Evolutionary conservation across 2,797 vertebrate genomes (phyloP).

Genomic region (Sphenodon punctatus): DNA sequence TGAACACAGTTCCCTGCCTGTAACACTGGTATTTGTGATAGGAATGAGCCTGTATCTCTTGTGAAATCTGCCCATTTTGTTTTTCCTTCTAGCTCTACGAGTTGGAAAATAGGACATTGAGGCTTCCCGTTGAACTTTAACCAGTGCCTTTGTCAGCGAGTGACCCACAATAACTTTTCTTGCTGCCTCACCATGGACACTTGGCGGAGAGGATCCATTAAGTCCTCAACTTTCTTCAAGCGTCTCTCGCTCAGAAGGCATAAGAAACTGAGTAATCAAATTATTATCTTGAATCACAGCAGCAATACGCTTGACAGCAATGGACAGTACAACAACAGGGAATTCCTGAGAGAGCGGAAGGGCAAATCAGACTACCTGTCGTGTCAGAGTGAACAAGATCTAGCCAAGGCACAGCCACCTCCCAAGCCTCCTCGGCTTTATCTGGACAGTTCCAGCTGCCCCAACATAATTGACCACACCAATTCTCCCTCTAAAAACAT

Average conservation of each 20-base stretch:
- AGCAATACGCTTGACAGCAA: slow-evolving; percentile 80
- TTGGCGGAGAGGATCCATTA: slow-evolving; percentile 77
- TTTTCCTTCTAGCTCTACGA: neutral
- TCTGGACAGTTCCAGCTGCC: slow-evolving; percentile 80
- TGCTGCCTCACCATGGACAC: slow-evolving; percentile 69
- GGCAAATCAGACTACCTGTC: slow-evolving; percentile 76
- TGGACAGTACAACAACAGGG: slow-evolving; percentile 79
- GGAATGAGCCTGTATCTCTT: slow-evolving; percentile 32
- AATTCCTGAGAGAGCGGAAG: slow-evolving; percentile 84
- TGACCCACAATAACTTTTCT: neutral
- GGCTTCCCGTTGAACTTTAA: neutral
- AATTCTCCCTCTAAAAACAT: slow-evolving; percentile 65
- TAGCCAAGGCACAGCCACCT: slow-evolving; percentile 84
- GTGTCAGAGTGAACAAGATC: slow-evolving; percentile 86
- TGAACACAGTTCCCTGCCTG: no score
- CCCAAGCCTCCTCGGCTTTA: slow-evolving; percentile 94
- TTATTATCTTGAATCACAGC: slow-evolving; percentile 73
- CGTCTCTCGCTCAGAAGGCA: slow-evolving; percentile 75
- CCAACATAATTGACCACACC: slow-evolving; percentile 61
- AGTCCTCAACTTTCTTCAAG: slow-evolving; percentile 76
- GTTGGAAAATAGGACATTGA: slow-evolving; percentile 14
- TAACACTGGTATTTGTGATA: no score
- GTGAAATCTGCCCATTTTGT: slow-evolving; percentile 37
- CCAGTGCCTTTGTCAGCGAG: neutral
- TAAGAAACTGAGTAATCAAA: slow-evolving; percentile 75